Evolutionary conservation across 2,888 invertebrate genomes (phyloP), one percentile per base, ranked within the genome.

Genomic region (Crossocerus cetratus): DNA sequence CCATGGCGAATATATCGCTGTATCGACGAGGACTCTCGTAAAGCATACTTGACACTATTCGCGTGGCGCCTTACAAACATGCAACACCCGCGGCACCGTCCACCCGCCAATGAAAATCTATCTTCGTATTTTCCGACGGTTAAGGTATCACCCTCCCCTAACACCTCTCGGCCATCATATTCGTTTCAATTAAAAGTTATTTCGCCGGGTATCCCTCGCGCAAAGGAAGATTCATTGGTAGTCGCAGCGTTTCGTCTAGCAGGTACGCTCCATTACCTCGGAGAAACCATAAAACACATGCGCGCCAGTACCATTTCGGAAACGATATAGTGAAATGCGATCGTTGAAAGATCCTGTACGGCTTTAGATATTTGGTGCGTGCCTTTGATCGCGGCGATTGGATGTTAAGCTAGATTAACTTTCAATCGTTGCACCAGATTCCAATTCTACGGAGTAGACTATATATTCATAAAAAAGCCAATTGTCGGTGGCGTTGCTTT

Each of bases 101-200:
- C 32, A 32, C n/a, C n/a, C n/a, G n/a, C n/a, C 8, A 32, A 32
- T 32, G 32, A 32, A 32, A 32, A 32, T 32, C 8, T 32, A 32
- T 32, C 32, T 32, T 32, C 32, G 32, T 32, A 32, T 32, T 32
- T 32, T 32, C 32, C 32, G 3, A 5, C 2, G 32, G 32, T 11
- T 32, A 32, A 32, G 32, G 32, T 32, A 32, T 32, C 32, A 32
- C 32, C 5, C 1, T 8, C 1, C 3, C 8, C 32, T 32, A 32
- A 32, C 32, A 32, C 8, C 32, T 32, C 8, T 32, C 8, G 32
- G 32, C 32, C 8, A 32, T 32, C 32, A 1, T 43, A 59, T 59
- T 44, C 20, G n/a, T 43, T 20, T 44, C 44, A 59, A 59, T 59
- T 59, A 59, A 59, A 59, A 59, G 42, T 59, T 59, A 21, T 44